These are phyloP conservation scores for Betta splendens DNA, from an alignment of 2,797 vertebrate species.

Conservation along the genomic window DNA sequence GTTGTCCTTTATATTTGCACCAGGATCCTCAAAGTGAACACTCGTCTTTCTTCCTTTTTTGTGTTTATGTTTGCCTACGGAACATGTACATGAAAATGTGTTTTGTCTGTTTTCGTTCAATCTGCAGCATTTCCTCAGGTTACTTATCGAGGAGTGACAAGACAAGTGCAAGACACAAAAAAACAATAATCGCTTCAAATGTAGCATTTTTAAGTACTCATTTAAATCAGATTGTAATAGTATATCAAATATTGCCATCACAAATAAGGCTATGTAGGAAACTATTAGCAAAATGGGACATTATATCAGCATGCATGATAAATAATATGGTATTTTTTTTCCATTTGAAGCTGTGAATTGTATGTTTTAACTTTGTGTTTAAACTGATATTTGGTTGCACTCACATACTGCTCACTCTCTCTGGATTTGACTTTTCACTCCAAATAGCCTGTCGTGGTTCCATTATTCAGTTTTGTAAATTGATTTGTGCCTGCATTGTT, in stretches of 20 bases:
- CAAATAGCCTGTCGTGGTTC: conserved; percentile 10
- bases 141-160: conserved; percentile 25
- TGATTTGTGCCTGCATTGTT: conserved; percentile 19
- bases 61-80: conserved; percentile 10
- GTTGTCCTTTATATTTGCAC: conserved; percentile 11
- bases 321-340: conserved; percentile 14
- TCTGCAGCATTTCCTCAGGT: conserved; percentile 30
- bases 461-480: conserved; percentile 8
- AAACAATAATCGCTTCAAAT: conserved; percentile 42
- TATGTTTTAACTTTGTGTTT: conserved; percentile 21
- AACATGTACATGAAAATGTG: conserved; percentile 5
- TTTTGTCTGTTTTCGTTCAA: conserved; percentile 15
- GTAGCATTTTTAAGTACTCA: conserved; percentile 13
- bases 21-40: background rate
- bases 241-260: conserved; percentile 4
- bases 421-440: conserved; percentile 19
- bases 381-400: conserved; percentile 2
- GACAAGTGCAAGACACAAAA: conserved; percentile 14
- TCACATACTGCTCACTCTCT: conserved; percentile 1
- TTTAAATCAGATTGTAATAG: conserved; percentile 11
- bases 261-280: conserved; percentile 9
- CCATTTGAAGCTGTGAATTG: conserved; percentile 59
- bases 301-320: conserved; percentile 25
- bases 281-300: conserved; percentile 46
- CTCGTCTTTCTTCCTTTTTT: background rate